phyloP scores from a whole-genome alignment of 2,888 invertebrate species.

The Netelia fuscicornis region DNA sequence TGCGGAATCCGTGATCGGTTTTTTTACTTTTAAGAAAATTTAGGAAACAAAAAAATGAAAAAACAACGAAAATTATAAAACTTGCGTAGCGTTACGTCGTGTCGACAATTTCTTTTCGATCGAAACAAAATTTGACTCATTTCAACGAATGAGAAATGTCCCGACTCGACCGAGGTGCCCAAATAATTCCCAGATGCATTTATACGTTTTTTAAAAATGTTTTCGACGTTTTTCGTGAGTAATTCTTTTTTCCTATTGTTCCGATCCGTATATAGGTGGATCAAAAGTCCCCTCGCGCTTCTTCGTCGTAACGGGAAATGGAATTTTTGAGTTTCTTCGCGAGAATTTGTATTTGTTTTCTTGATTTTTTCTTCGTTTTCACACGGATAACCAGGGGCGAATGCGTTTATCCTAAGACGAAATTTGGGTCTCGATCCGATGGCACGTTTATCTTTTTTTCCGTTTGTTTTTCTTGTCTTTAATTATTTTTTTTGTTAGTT shows the following conservation, averaged over 20 bases:
- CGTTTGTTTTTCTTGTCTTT: slow-evolving; percentile 24
- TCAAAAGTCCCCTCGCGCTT: slow-evolving; percentile 20
- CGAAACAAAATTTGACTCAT: not conserved
- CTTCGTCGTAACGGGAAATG: slow-evolving; percentile 1
- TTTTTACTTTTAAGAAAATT: no score
- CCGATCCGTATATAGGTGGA: slow-evolving; percentile 21
- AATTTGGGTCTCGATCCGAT: slow-evolving; percentile 71
- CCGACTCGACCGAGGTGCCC: not conserved
- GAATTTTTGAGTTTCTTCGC: not conserved
- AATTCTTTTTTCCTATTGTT: not conserved
- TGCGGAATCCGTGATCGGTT: no score
- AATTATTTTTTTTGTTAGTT: slow-evolving; percentile 40
- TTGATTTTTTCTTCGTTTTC: slow-evolving; percentile 3
- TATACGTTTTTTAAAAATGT: not conserved
- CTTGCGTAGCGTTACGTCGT: no score
- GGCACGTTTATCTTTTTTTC: slow-evolving; percentile 38
- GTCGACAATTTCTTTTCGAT: no score
- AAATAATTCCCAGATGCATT: slow-evolving; percentile 35
- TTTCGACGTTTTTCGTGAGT: not conserved
- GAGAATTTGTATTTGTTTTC: slow-evolving; percentile 6
- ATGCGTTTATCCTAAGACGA: slow-evolving; percentile 73
- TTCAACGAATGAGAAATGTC: not conserved
- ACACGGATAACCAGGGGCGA: slow-evolving; percentile 65
- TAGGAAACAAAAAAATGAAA: no score
- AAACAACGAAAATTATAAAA: no score